phyloP scores from a whole-genome alignment of 2,113 vertebrate species.

The human (Homo sapiens) region GRCh38 chr17:65761501-65762000 shows the following conservation, averaged over 20 bases:
- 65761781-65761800: neutral
- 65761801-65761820: neutral
- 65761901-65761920: neutral
- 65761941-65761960: neutral
- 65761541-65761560: neutral
- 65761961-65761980: neutral
- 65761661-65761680: neutral
- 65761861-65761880: neutral
- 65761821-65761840: neutral
- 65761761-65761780: neutral
- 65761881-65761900: neutral
- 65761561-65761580: neutral
- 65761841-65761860: neutral
- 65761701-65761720: neutral
- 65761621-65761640: neutral
- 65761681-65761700: neutral
- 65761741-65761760: neutral
- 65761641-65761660: neutral
- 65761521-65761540: neutral
- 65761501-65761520: neutral
- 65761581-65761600: neutral
- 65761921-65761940: neutral
- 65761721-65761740: neutral
- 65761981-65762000: neutral
- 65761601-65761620: neutral